Evolutionary conservation across 2,888 invertebrate genomes (phyloP).

Genomic region (Volucella bombylans): DNA sequence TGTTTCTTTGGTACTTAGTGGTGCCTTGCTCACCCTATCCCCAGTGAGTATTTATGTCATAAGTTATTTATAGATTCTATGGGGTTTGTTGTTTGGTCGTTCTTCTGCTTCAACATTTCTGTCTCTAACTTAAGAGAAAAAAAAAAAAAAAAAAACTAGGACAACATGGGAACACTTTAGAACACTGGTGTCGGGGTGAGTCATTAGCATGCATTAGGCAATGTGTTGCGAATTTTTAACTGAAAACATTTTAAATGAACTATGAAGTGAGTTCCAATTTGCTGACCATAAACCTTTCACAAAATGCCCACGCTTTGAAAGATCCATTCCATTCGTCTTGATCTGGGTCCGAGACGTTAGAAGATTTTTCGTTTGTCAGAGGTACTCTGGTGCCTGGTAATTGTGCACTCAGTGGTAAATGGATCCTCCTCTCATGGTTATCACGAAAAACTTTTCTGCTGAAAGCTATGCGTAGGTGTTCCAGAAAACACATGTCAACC

Average conservation of each 20-base stretch:
- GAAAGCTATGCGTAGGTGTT: conserved; percentile 68
- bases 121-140: conserved; percentile 39
- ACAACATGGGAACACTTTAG: conserved; percentile 58
- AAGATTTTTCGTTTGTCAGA: conserved; percentile 19
- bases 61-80: conserved; percentile 70
- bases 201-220: conserved; percentile 66
- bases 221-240: conserved; percentile 45
- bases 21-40: conserved; percentile 32
- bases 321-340: conserved; percentile 36
- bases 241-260: conserved; percentile 38
- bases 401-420: conserved; percentile 49
- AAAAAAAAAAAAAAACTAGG: conserved; percentile 53
- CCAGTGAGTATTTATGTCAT: conserved; percentile 65
- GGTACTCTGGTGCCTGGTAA: conserved; percentile 41
- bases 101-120: conserved; percentile 31
- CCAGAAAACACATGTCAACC: conserved; percentile 61
- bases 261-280: conserved; percentile 29
- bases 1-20: not conserved
- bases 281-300: conserved; percentile 35
- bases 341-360: conserved; percentile 18
- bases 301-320: conserved; percentile 58
- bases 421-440: conserved; percentile 58
- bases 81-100: conserved; percentile 33
- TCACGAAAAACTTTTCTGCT: conserved; percentile 39
- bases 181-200: conserved; percentile 33